Evolutionary conservation across 1,140 invertebrate genomes (phyloP).

Genomic region (Helicoverpa zea): DNA sequence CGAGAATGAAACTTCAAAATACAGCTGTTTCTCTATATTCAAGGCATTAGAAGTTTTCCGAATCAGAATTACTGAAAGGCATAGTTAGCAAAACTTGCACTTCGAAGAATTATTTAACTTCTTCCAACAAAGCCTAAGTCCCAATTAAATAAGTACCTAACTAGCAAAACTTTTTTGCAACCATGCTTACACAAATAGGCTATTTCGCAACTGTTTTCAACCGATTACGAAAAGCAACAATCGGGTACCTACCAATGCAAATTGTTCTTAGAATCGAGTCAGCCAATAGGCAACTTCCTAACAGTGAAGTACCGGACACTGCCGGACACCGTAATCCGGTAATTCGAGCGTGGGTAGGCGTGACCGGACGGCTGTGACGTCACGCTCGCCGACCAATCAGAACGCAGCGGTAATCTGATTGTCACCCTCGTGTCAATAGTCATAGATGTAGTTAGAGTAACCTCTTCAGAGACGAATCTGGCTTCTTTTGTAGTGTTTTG

Average conservation of each 20-base stretch:
- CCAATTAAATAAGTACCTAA: neutral
- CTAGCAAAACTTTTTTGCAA: neutral
- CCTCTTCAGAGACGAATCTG: constrained; percentile 10
- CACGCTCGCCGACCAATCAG: constrained; percentile 70
- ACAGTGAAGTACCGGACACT: constrained; percentile 14
- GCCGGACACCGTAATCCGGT: constrained; percentile 72
- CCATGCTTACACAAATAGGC: neutral
- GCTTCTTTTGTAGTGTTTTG: neutral
- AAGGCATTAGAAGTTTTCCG: too few species aligned
- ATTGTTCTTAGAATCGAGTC: constrained; percentile 39
- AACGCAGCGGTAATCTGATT: constrained; percentile 64
- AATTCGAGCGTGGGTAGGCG: constrained; percentile 65
- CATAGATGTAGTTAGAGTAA: constrained; percentile 27
- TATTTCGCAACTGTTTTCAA: constrained; percentile 7
- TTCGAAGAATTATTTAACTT: too few species aligned
- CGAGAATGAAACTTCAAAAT: too few species aligned
- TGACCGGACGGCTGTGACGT: constrained; percentile 69
- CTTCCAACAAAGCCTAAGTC: too few species aligned
- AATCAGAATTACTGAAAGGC: too few species aligned
- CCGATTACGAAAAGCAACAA: constrained; percentile 28
- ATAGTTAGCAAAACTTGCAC: too few species aligned
- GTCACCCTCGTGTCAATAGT: constrained; percentile 65
- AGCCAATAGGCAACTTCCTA: constrained; percentile 27
- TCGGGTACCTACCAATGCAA: constrained; percentile 25
- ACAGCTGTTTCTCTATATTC: too few species aligned